These are phyloP conservation scores for Anolis carolinensis DNA, from an alignment of 2,113 vertebrate species.

Conservation along the genomic window DNA sequence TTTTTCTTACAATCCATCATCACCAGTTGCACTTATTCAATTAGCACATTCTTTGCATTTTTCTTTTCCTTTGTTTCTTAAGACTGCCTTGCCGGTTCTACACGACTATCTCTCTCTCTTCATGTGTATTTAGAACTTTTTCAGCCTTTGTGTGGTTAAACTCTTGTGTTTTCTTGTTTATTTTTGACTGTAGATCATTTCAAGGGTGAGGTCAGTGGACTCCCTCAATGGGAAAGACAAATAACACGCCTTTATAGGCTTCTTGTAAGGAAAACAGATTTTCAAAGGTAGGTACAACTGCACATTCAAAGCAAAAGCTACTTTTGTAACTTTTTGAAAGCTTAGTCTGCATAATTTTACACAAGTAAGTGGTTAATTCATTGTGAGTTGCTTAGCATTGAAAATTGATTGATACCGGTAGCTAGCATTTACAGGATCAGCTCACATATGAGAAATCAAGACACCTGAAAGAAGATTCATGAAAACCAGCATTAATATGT, in stretches of 20 bases:
- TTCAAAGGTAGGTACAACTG: background rate
- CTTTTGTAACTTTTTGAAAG: background rate
- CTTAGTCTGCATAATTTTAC: background rate
- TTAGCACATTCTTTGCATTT: fast-evolving
- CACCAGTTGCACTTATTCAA: background rate
- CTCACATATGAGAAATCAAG: background rate
- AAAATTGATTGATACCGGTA: no score
- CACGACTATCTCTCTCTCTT: fast-evolving
- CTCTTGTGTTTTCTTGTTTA: background rate
- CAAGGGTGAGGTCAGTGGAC: background rate
- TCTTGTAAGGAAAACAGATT: background rate
- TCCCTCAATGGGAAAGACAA: background rate
- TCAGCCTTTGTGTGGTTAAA: background rate
- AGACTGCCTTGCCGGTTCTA: background rate
- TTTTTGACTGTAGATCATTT: background rate
- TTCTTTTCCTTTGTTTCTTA: background rate
- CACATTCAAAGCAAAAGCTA: background rate
- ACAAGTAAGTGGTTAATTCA: background rate
- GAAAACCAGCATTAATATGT: background rate
- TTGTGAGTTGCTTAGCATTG: background rate
- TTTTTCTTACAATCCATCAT: background rate
- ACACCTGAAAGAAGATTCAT: background rate
- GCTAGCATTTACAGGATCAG: background rate
- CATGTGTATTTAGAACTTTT: background rate
- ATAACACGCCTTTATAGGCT: background rate